Conservation (phyloP, 2,113 vertebrate species). For the Hystrix cristata region DNA sequence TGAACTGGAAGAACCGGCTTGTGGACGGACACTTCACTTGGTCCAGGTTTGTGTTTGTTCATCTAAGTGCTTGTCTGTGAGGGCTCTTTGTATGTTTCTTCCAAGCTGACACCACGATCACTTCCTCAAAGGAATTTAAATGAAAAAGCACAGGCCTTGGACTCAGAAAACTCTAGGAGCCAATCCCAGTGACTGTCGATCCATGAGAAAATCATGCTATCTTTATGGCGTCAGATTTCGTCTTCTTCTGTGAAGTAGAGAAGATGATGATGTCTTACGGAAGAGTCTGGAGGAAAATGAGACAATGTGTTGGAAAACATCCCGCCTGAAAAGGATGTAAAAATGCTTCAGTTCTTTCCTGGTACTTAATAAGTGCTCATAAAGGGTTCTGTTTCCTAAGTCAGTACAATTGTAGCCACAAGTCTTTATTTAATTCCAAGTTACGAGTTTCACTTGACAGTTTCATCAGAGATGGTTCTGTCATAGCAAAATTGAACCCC, state of each 20-base stretch:
- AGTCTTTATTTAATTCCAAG: constrained; percentile 65
- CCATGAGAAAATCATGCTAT: not conserved
- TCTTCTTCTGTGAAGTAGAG: not conserved
- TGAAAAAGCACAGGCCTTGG: not conserved
- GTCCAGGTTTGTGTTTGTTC: not conserved
- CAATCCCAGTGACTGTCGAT: not conserved
- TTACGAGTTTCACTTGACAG: not conserved
- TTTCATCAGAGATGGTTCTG: constrained; percentile 41
- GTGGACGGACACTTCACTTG: not conserved
- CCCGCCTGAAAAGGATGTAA: not conserved
- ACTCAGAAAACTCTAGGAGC: not conserved
- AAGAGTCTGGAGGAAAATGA: not conserved
- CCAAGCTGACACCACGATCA: not conserved
- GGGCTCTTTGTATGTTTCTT: not conserved
- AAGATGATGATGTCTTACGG: not conserved
- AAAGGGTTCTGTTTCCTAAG: constrained; percentile 33
- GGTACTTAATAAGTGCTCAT: not conserved
- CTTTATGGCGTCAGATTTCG: not conserved
- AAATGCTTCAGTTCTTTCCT: not conserved
- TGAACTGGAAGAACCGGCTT: not conserved
- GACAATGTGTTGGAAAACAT: not conserved
- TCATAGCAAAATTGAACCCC: constrained; percentile 59
- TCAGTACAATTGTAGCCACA: constrained; percentile 9
- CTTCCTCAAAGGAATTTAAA: not conserved
- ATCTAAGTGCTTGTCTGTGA: not conserved